Evolutionary conservation across 2,113 vertebrate genomes (phyloP).

Genomic region (Ceyx melanurus): DNA sequence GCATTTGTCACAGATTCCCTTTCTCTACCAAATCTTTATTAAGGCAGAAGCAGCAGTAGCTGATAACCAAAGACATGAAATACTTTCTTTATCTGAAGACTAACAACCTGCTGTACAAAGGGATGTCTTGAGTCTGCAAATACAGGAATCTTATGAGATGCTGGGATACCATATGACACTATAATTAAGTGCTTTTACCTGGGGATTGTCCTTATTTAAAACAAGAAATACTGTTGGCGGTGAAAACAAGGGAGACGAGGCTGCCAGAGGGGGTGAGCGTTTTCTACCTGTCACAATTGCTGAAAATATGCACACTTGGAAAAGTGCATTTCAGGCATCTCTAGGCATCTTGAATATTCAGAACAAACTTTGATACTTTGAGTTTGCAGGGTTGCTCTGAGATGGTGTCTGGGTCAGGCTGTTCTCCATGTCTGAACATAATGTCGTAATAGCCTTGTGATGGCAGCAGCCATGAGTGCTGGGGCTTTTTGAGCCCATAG

Average conservation of each 20-base stretch:
- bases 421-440: not conserved
- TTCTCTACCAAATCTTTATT: not conserved
- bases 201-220: not conserved
- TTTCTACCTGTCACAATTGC: not conserved
- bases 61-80: not conserved
- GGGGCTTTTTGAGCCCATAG: not conserved
- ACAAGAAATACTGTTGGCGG: not conserved
- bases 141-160: not conserved
- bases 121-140: not conserved
- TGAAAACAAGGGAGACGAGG: not conserved
- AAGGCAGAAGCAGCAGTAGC: not conserved
- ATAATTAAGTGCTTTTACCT: not conserved
- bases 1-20: not conserved
- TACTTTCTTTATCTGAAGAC: not conserved
- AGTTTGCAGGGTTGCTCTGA: not conserved
- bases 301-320: not conserved
- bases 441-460: not conserved
- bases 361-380: not conserved
- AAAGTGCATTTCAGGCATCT: not conserved
- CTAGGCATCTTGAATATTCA: not conserved
- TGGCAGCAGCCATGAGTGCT: rapidly evolving
- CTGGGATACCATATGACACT: not conserved
- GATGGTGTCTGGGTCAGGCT: not conserved
- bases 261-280: not conserved
- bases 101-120: not conserved